Evolutionary conservation across 2,888 invertebrate genomes (phyloP), one percentile per base, ranked within the genome.

Genomic region (Ophonus ardosiacus): DNA sequence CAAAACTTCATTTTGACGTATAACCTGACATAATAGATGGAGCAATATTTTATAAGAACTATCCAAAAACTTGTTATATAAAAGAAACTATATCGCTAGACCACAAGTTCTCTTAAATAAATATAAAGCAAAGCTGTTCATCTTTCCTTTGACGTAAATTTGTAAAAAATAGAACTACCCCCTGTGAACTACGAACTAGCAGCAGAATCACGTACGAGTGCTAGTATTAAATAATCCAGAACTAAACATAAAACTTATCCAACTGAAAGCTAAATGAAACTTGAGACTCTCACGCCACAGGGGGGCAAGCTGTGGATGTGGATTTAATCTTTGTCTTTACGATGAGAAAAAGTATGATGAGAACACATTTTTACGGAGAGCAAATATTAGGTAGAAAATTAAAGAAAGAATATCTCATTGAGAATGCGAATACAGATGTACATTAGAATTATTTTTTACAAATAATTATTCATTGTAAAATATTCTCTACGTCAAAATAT

Each of bases 201-300:
- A 18, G 10, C 18, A 24, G 24, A 63, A 63, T 78, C 21, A 57
- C n/a, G 43, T 51, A 51, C 10, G 8, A 51, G 43, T 43, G 43
- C 8, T n/a, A 6, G 57, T 31, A 61, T 80, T 59, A 80, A 80
- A 80, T 80, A 40, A 80, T 40, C 80, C 80, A 81, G 59, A 81
- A 81, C 81, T 81, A 81, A 63, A 61, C 38, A 24, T 71, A 71
- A 80, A 80, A 81, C 38, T 80, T 61, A 8, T 59, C 17, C 17
- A 31, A 57, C 40, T 81, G 4, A 3, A 10, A 51, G 10, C 38
- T 15, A 63, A 80, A 80, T 80, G 81, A 81, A 63, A 43, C 63
- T 18, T 18, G 17, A 63, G 38, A 13, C 40, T 63, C 61, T 79
- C n/a, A 38, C 10, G n/a, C 38, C 40, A 31, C 31, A 38, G 24